phyloP scores from a whole-genome alignment of 2,888 invertebrate species.

The Drosophila buzzatii region DNA sequence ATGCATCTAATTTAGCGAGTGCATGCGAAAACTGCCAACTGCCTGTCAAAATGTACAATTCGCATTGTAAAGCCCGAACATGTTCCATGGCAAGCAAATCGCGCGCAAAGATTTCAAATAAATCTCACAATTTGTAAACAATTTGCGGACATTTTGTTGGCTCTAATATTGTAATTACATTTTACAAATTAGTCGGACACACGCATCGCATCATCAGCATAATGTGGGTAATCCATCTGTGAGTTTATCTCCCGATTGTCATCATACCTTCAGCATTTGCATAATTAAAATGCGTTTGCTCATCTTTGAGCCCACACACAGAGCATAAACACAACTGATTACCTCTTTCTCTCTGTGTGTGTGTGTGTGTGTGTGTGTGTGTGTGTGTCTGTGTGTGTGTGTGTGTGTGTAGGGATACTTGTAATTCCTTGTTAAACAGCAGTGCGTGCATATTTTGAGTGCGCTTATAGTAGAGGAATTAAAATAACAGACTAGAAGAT shows the following conservation, averaged over 20 bases:
- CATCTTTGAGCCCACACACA: slow-evolving; percentile 41
- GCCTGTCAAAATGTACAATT: slow-evolving; percentile 20
- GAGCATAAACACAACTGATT: slow-evolving; percentile 55
- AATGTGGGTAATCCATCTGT: slow-evolving; percentile 46
- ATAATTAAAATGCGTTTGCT: slow-evolving; percentile 66
- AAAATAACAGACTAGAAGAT: not conserved
- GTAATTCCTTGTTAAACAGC: slow-evolving; percentile 36
- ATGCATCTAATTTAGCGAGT: slow-evolving; percentile 12
- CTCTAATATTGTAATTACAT: slow-evolving; percentile 55
- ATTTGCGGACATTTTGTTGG: slow-evolving; percentile 53
- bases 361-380: slow-evolving; percentile 7
- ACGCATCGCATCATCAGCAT: slow-evolving; percentile 23
- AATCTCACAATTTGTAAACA: slow-evolving; percentile 72
- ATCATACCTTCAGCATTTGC: slow-evolving; percentile 61
- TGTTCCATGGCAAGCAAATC: slow-evolving; percentile 32
- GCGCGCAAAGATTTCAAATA: slow-evolving; percentile 39
- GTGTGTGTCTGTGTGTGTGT: slow-evolving; percentile 8
- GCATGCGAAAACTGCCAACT: slow-evolving; percentile 22
- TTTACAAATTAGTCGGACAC: slow-evolving; percentile 49
- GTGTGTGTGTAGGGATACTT: slow-evolving; percentile 24
- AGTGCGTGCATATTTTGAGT: too few relatives aligned
- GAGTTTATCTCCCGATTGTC: slow-evolving; percentile 53
- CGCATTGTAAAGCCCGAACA: slow-evolving; percentile 26
- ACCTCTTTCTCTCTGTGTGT: slow-evolving; percentile 27
- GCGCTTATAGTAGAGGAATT: too few relatives aligned